Conservation (phyloP, 2,797 vertebrate genomes). For the Chaunax sp. region DNA sequence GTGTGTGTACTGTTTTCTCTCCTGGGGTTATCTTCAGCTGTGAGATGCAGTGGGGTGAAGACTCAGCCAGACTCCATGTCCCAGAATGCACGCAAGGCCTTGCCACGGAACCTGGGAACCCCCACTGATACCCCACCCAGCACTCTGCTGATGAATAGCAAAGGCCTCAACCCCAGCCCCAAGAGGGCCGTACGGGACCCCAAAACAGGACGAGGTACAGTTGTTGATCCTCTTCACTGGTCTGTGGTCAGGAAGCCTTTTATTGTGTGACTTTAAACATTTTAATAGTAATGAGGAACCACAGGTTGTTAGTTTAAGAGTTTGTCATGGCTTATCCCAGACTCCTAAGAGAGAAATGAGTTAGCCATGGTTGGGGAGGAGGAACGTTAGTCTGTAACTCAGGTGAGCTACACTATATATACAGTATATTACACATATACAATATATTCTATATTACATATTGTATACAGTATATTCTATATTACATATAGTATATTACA, state of each 20-base stretch:
- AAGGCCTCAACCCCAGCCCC: constrained; percentile 94
- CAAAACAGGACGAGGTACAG: constrained; percentile 96
- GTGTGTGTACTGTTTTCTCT: background rate
- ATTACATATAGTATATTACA: too few species aligned
- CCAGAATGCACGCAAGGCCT: constrained; percentile 93
- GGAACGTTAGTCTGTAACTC: background rate
- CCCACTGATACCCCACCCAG: constrained; percentile 95
- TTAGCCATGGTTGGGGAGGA: background rate
- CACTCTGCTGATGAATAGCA: constrained; percentile 87
- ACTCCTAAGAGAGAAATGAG: background rate
- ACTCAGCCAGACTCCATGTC: constrained; percentile 98
- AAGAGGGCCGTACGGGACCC: constrained; percentile 97
- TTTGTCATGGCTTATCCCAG: too few species aligned
- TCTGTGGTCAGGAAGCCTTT: background rate
- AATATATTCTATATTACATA: too few species aligned
- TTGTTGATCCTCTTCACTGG: background rate
- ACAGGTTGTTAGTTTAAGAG: background rate
- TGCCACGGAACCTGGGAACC: constrained; percentile 92
- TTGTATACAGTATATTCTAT: too few species aligned
- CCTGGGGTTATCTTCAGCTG: constrained; percentile 79
- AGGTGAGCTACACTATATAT: too few species aligned
- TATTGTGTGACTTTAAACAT: too few species aligned
- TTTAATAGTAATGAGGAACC: background rate
- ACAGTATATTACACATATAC: too few species aligned
- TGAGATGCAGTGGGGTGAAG: constrained; percentile 92